Base-by-base conservation (phyloP, 1,140 invertebrate species). In the silkworm (Bombyx mori) region DNA sequence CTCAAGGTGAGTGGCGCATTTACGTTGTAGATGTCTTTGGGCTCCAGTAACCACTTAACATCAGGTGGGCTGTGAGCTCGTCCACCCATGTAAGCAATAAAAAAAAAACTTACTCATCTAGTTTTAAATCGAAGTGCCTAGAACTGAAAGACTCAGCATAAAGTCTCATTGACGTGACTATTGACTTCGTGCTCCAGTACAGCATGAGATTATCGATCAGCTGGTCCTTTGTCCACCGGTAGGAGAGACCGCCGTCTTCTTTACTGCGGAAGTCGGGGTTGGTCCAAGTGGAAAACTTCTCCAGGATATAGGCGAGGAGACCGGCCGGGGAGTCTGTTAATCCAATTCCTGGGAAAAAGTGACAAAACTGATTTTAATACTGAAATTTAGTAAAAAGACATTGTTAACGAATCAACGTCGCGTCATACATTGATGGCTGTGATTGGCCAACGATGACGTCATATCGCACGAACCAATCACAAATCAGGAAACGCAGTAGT, bases 131-230 rank as follows among this genome's bases (percentile, higher is more conserved):
- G 0, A 70, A 68, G 18, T 82, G 66, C 42, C 69, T 74, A 44
- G 73, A 79, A 26, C 60, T 89, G 12, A 91, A 88, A 0, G 62
- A 77, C 76, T 95, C 94, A 12, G 92, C 81, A 22, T 96, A 97
- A 6, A 96, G 80, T 56, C 96, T 88, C 69, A 91, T 87, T 1
- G 94, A 94, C 0, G 94, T 93, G 0, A 93, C 94, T 2, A 96
- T 94, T 1, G 92, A 92, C 59, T 92, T 91, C 0, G 92, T 92
- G 0, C 92, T 71, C 92, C 95, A 98, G 78, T 97, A 98, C 42
- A 97, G 79, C 94, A 97, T 97, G 0, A 98, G 73, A 73, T 97
- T 96, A 62, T 97, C 96, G 4, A 98, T 82, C 4, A 98, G 79
- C 65, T 96, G 93, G 35, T 95, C 93, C 50, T 93, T 80, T 1